Evolutionary conservation across 2,888 invertebrate genomes (phyloP).

Genomic region (Hylaea fasciaria): DNA sequence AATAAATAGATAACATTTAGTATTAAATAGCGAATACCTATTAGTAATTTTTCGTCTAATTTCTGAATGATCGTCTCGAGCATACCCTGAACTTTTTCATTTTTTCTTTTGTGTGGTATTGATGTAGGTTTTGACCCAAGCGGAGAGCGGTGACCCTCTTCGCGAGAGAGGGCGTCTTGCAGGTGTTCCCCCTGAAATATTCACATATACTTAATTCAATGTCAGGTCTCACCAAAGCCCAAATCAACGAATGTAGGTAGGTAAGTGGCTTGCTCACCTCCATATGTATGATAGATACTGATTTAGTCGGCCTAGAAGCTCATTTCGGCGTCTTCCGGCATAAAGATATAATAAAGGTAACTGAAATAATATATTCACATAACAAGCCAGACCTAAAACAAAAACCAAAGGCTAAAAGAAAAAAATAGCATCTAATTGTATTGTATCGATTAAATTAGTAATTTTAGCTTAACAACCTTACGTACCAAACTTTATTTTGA

Average conservation of each 20-base stretch:
- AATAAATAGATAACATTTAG: no score
- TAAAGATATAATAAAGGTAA: slow-evolving; percentile 54
- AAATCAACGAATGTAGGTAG: slow-evolving; percentile 14
- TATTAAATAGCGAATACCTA: no score
- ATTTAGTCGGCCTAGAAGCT: slow-evolving; percentile 52
- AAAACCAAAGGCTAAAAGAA: slow-evolving; percentile 57
- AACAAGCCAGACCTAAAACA: slow-evolving; percentile 63
- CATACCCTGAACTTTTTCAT: slow-evolving; percentile 61
- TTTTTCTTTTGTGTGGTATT: slow-evolving; percentile 61
- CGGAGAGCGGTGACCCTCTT: slow-evolving; percentile 62
- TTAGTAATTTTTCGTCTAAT: no score
- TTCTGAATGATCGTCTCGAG: neutral
- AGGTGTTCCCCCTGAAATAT: slow-evolving; percentile 62
- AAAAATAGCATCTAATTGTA: slow-evolving; percentile 20
- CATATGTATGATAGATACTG: slow-evolving; percentile 58
- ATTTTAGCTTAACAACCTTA: slow-evolving; percentile 16
- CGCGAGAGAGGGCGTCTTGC: slow-evolving; percentile 64
- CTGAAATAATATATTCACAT: slow-evolving; percentile 54
- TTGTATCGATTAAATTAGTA: slow-evolving; percentile 12
- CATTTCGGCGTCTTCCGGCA: slow-evolving; percentile 57
- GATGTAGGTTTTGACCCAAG: slow-evolving; percentile 56
- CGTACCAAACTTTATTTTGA: slow-evolving; percentile 64
- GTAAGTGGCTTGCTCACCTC: slow-evolving; percentile 56
- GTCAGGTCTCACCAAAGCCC: slow-evolving; percentile 4
- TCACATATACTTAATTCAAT: neutral